phyloP scores from a whole-genome alignment of 2,113 vertebrate genomes.

The Rhizomys pruinosus region DNA sequence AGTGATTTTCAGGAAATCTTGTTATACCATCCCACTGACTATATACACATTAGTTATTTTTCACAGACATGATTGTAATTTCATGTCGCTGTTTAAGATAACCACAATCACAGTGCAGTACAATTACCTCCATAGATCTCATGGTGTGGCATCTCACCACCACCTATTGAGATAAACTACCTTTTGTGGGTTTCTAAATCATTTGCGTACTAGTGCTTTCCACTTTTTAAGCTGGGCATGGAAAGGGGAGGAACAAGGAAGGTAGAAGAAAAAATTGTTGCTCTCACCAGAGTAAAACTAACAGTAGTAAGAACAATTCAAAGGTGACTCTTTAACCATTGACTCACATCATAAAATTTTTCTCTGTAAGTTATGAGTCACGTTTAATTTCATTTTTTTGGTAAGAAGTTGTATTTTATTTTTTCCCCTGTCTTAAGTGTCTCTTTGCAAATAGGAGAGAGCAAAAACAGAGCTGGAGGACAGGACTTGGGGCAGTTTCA shows the following conservation, averaged over 20 bases:
- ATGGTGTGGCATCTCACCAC: not conserved
- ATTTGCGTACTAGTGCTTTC: not conserved
- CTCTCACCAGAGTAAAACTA: not conserved
- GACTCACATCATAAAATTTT: not conserved
- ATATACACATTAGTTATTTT: not conserved
- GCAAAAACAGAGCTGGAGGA: not conserved
- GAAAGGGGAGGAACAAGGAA: not conserved
- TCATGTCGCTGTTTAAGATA: not conserved
- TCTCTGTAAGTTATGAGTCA: not conserved
- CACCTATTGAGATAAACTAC: slow-evolving; percentile 11
- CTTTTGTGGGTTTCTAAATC: slow-evolving; percentile 38
- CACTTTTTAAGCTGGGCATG: not conserved
- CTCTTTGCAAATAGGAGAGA: not conserved
- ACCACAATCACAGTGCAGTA: not conserved
- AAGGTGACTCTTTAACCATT: not conserved
- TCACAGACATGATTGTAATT: not conserved
- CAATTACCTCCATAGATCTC: not conserved
- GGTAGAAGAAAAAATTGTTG: not conserved
- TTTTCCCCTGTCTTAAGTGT: not conserved
- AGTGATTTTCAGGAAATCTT: slow-evolving; percentile 45
- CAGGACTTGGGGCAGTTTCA: not conserved
- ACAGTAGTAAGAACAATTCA: not conserved
- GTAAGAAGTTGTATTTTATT: not conserved
- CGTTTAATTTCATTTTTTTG: not conserved
- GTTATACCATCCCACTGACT: not conserved